Base-by-base conservation (phyloP, 2,113 vertebrate species). In the Morone saxatilis region DNA sequence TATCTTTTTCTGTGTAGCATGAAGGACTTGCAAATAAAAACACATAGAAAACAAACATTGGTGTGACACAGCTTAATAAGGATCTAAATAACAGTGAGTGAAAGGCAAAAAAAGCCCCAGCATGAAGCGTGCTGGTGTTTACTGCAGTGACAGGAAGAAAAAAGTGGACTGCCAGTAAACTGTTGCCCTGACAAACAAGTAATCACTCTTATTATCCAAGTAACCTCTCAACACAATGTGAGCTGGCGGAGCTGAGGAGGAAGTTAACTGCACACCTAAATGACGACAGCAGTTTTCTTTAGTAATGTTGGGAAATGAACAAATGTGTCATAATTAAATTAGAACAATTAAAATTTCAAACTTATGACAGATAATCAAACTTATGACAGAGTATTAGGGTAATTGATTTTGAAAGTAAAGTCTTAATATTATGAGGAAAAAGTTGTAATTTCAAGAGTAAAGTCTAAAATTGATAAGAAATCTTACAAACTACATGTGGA, bases 111-210 rank as follows among this genome's bases (percentile, higher is more conserved):
- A 31, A 31, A 31, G 71, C 20, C 59, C 0, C 73, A 65, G 73
- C 48, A 10, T 38, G 71, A 20, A n/a, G 57, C 1, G 9, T 9
- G 59, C 47, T 7, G 4, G 47, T 40, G 72, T 62, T 74, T 22
- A 38, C 43, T n/a, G 71, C 43, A 38, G 25, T 11, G 25, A 61
- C 41, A 50, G 71, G 43, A 73, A 60, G 43, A 72, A 71, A 22
- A 19, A 50, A 40, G 6, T 14, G 43, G 63, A 38, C 63, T 68
- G 62, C 62, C 51, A 4, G 62, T 67, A 76, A 78, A 59, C 51
- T 48, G 51, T 57, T 51, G 17, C 31, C 10, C 16, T 11, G 19
- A 17, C 45, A 19, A 14, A 53, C 31, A 22, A 40, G 36, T 54
- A 54, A 57, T 59, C 41, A 13, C 63, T 68, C 62, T 38, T 40